These are phyloP conservation scores for Clepsis dumicolana DNA, from an alignment of 2,888 invertebrate species.

Conservation along the genomic window DNA sequence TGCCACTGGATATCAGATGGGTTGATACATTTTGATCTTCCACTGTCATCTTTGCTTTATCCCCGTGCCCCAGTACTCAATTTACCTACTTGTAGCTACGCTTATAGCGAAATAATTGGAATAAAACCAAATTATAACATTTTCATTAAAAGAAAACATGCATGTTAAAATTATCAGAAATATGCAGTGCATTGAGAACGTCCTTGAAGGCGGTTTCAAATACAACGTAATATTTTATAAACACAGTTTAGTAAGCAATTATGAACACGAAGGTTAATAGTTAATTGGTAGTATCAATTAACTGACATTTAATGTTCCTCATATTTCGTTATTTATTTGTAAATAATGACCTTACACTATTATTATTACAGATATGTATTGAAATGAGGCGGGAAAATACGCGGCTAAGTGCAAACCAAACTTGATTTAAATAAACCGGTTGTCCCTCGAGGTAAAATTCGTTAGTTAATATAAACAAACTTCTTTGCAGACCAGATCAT, in stretches of 20 bases:
- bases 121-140: no score
- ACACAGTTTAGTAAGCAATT: background rate
- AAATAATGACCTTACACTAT: background rate
- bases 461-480: conserved; percentile 1
- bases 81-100: no score
- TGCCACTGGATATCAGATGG: no score
- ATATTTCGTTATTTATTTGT: background rate
- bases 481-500: background rate
- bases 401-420: background rate
- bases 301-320: background rate
- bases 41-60: no score
- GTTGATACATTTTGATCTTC: no score
- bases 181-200: background rate
- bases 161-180: no score
- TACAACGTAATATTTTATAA: background rate
- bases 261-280: background rate
- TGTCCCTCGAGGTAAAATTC: background rate
- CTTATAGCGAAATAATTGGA: no score
- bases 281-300: background rate
- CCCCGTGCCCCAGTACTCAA: no score
- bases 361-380: no score
- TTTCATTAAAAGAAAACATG: no score
- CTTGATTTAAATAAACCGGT: conserved; percentile 8
- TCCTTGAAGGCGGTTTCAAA: background rate
- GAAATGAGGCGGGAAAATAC: background rate